Conservation (phyloP, 2,888 invertebrate genomes). For the Meloe dianella region DNA sequence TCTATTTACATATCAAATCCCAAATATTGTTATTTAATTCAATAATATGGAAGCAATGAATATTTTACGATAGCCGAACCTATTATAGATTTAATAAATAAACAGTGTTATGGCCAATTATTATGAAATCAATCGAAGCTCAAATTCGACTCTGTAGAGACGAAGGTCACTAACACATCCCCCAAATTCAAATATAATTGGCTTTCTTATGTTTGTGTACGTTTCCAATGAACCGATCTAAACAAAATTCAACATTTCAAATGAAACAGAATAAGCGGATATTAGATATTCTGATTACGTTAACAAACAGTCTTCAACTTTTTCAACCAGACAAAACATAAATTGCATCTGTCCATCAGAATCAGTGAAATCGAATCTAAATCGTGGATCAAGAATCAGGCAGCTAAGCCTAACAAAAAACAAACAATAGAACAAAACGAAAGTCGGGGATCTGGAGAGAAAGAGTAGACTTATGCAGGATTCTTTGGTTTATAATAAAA, state of each 20-base stretch:
- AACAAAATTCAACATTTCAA: slow-evolving; percentile 3
- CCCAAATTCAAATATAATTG: background rate
- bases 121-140: too few relatives aligned
- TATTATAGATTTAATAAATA: background rate
- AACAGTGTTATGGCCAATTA: too few relatives aligned
- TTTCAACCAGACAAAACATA: slow-evolving; percentile 1
- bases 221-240: background rate
- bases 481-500: background rate
- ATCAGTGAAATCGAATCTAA: background rate
- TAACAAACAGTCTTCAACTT: slow-evolving; percentile 2
- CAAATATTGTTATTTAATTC: background rate
- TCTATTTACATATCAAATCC: background rate
- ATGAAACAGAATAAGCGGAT: background rate
- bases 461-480: background rate
- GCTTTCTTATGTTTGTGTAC: background rate
- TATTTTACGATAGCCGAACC: background rate
- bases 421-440: background rate
- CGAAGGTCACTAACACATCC: background rate
- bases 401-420: background rate
- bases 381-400: background rate
- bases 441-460: background rate
- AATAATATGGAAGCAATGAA: background rate
- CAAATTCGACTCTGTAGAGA: too few relatives aligned
- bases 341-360: slow-evolving; percentile 11
- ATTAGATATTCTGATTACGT: background rate